Conservation (phyloP, 2,113 vertebrate species). For the Callipepla californica region DNA sequence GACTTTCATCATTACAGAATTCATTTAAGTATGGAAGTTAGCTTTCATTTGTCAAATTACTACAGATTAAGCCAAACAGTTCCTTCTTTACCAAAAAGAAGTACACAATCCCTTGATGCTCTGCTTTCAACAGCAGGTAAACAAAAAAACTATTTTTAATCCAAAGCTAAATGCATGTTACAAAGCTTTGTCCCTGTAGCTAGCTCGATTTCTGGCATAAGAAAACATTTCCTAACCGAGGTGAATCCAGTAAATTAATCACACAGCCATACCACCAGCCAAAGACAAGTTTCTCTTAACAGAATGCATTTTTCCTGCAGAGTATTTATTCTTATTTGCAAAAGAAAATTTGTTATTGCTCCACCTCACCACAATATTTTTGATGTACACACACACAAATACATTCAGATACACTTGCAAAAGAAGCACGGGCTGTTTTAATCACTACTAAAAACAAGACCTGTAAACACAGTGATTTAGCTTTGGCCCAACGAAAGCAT, state of each 20-base stretch:
- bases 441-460: not conserved
- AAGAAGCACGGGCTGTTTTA: not conserved
- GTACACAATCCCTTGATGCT: not conserved
- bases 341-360: not conserved
- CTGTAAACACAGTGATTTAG: not conserved
- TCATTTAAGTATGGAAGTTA: not conserved
- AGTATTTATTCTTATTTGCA: not conserved
- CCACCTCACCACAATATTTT: not conserved
- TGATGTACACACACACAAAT: not conserved
- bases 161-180: too few species aligned
- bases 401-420: not conserved
- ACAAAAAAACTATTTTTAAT: too few species aligned
- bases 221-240: not conserved
- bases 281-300: not conserved
- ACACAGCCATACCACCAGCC: not conserved
- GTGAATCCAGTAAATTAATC: not conserved
- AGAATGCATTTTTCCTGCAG: not conserved
- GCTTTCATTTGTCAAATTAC: slow-evolving; percentile 1
- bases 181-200: not conserved
- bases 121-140: not conserved
- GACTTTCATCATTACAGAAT: not conserved
- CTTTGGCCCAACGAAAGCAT: not conserved
- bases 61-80: not conserved
- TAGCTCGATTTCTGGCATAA: not conserved
- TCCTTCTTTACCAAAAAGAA: not conserved